Conservation (phyloP, 2,113 vertebrate species). For the Hemicordylus capensis region DNA sequence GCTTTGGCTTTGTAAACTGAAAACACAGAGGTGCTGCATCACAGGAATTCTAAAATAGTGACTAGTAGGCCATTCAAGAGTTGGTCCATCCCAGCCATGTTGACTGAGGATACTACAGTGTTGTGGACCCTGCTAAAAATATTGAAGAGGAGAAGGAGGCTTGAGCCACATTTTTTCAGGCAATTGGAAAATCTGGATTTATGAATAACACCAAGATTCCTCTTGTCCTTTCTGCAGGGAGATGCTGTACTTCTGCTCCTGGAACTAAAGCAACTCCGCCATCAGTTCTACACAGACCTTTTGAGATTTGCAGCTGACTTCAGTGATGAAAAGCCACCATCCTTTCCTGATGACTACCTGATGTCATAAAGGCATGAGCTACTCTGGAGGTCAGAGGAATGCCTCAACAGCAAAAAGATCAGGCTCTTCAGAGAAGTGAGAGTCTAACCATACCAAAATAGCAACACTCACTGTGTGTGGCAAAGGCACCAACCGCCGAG, state of each 20-base stretch:
- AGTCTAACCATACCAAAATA: slow-evolving; percentile 13
- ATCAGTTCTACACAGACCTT: slow-evolving; percentile 15
- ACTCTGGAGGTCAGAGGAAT: slow-evolving; percentile 21
- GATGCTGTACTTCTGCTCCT: background rate
- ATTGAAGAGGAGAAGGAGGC: background rate
- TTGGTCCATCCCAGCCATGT: too few relatives aligned
- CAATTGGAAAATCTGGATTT: slow-evolving; percentile 16
- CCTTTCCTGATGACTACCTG: slow-evolving; percentile 22
- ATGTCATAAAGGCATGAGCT: slow-evolving; percentile 29
- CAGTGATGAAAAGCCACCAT: slow-evolving; percentile 16
- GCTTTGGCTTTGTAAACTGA: background rate
- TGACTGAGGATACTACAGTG: background rate
- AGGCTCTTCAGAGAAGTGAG: slow-evolving; percentile 2
- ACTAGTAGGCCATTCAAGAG: background rate
- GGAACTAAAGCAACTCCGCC: background rate
- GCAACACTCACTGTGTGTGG: background rate
- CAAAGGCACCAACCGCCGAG: background rate
- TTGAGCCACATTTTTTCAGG: background rate
- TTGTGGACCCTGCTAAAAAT: background rate
- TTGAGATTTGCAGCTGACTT: slow-evolving; percentile 24
- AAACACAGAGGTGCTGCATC: background rate
- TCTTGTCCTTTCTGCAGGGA: background rate
- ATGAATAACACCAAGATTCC: background rate
- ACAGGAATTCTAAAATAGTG: background rate
- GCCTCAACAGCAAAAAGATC: slow-evolving; percentile 9